Base-by-base conservation (phyloP, 2,113 vertebrate species). In the Sorex fumeus region DNA sequence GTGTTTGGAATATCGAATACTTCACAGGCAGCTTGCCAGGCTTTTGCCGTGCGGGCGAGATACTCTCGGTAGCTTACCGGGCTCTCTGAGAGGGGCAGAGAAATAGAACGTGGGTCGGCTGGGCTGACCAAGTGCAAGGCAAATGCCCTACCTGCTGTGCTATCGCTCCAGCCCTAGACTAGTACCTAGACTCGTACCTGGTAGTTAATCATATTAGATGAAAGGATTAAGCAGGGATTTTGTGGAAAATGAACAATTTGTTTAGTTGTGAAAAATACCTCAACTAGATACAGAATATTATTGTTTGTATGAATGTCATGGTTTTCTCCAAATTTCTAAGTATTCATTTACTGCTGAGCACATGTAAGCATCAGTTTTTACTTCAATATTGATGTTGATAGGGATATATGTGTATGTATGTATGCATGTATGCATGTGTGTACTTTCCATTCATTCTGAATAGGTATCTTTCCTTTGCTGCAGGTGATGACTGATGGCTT, bases 161-260 rank as follows among this genome's bases (percentile, higher is more conserved):
- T n/a, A n/a, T n/a, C n/a, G n/a, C n/a, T n/a, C n/a, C n/a, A n/a
- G n/a, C n/a, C n/a, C n/a, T 40, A n/a, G n/a, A n/a, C n/a, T n/a
- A n/a, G n/a, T n/a, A n/a, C n/a, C n/a, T n/a, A n/a, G n/a, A n/a
- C 28, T 43, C 2, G 40, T 21, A 30, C 1, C 34, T 87, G 16
- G 3, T 69, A 76, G 23, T 72, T 91, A 72, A 87, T 28, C 4
- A 62, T 23, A 36, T 69, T 84, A 84, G 11, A 40, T 81, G 30
- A 93, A 64, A 28, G 10, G 69, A 90, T 85, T 18, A 95, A 91
- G 90, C 87, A 88, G 53, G 8, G 32, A 60, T 25, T 80, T 89
- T 64, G 28, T 27, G 62, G 19, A 82, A 94, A 70, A 12, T 27
- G 4, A 88, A 60, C 2, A 64, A 45, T 77, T 40, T 43, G 66